Percentiles rank a stretch among this genome's conserved stretches.
Conservation (phyloP, 2,888 invertebrate species). For the Crocallis elinguaria region DNA sequence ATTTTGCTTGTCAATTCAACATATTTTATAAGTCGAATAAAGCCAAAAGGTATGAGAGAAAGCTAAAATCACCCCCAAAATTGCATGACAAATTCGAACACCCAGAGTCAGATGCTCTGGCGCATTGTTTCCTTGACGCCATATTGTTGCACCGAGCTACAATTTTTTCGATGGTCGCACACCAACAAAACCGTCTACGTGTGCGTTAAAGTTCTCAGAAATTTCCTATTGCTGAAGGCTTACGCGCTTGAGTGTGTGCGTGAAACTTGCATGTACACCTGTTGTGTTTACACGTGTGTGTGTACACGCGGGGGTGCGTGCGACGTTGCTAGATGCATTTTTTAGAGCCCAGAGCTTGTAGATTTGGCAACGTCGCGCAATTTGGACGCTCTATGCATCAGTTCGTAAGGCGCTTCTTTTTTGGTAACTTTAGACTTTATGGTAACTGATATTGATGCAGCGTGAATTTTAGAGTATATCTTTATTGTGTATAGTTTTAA, state of each 20-base stretch:
- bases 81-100: slow-evolving; percentile 47
- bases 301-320: slow-evolving; percentile 55
- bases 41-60: not conserved
- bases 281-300: slow-evolving; percentile 49
- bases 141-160: slow-evolving; percentile 56
- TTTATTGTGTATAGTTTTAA: no score
- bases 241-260: slow-evolving; percentile 45
- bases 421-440: no score
- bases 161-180: slow-evolving; percentile 57
- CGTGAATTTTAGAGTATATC: no score
- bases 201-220: slow-evolving; percentile 62
- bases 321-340: slow-evolving; percentile 78
- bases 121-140: slow-evolving; percentile 54
- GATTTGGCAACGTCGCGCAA: slow-evolving; percentile 80
- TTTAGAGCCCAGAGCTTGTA: slow-evolving; percentile 63
- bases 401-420: no score
- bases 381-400: slow-evolving; percentile 52
- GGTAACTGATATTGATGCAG: no score
- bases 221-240: slow-evolving; percentile 32
- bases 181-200: slow-evolving; percentile 42
- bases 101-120: slow-evolving; percentile 43
- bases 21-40: not conserved
- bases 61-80: slow-evolving; percentile 33
- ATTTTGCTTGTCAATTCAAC: no score
- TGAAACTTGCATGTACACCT: slow-evolving; percentile 58